Percentiles rank a stretch among this genome's conserved stretches.
Conservation (phyloP, 2,113 vertebrate species). For the Spheniscus mendiculus region DNA sequence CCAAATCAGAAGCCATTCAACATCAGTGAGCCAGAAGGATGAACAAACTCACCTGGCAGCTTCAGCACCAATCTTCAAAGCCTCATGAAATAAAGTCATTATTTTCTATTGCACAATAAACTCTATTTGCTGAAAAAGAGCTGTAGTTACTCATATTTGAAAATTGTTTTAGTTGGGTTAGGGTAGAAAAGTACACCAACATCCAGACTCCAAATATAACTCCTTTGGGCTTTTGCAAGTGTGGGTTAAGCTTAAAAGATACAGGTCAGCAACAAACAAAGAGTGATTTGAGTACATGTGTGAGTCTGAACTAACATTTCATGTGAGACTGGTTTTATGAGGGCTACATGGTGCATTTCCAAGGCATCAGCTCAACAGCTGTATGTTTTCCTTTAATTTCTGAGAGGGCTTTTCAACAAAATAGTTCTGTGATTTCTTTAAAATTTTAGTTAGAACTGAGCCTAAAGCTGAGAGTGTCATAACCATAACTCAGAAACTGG, state of each 20-base stretch:
- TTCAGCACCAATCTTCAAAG: not conserved
- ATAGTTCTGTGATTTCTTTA: constrained; percentile 29
- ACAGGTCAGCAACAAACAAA: constrained; percentile 3
- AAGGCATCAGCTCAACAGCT: constrained; percentile 6
- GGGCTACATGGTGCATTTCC: constrained; percentile 22
- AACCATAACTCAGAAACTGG: constrained; percentile 53
- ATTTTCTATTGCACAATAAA: not conserved
- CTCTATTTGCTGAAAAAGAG: not conserved
- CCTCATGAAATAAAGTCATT: not conserved
- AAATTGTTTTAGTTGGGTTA: not conserved
- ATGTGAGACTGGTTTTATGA: not conserved
- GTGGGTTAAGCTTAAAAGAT: constrained; percentile 39
- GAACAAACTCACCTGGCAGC: not conserved
- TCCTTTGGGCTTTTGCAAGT: not conserved
- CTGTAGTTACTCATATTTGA: not conserved
- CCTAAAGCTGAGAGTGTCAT: constrained; percentile 51
- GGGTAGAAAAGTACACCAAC: not conserved
- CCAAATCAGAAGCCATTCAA: not conserved
- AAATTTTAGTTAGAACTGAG: constrained; percentile 53
- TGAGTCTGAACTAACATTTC: constrained; percentile 26
- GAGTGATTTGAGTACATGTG: constrained; percentile 1
- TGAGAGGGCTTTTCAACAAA: constrained; percentile 4
- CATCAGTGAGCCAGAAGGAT: not conserved
- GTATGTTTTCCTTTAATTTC: constrained; percentile 58
- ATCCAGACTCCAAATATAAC: not conserved